Evolutionary conservation across 1,140 invertebrate species (phyloP).

Genomic region (Dysdera silvatica): DNA sequence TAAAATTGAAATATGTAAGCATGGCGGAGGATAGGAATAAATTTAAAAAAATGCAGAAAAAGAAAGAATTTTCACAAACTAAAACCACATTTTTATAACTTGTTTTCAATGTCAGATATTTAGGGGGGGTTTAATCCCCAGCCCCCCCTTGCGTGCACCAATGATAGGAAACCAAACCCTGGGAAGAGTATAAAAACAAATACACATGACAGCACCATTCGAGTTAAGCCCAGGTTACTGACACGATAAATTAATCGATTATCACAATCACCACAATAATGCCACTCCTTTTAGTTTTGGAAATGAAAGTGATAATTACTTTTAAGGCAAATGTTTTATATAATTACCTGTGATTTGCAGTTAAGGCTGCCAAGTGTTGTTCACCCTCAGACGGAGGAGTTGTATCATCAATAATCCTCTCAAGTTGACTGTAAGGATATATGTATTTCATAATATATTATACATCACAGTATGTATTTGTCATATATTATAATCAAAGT

Average conservation of each 20-base stretch:
- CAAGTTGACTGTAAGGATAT: conserved; percentile 64
- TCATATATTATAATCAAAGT: too few relatives aligned
- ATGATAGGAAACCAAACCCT: neutral
- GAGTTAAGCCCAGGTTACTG: neutral
- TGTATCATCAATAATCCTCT: conserved; percentile 75
- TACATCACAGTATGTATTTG: too few relatives aligned
- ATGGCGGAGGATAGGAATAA: too few relatives aligned
- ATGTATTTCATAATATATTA: too few relatives aligned
- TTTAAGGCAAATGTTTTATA: neutral
- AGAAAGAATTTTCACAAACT: neutral
- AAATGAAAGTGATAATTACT: neutral
- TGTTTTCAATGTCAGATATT: neutral
- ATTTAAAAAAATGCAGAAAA: too few relatives aligned
- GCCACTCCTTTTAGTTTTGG: neutral
- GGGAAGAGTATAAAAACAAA: neutral
- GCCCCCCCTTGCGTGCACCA: neutral
- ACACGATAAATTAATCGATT: neutral
- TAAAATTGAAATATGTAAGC: too few relatives aligned
- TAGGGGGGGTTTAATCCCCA: neutral
- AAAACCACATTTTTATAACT: neutral
- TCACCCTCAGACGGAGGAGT: conserved; percentile 64
- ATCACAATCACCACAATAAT: neutral
- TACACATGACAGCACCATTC: neutral
- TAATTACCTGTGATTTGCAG: conserved; percentile 64
- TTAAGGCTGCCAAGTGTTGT: conserved; percentile 79